Base-by-base conservation (phyloP, 1,140 invertebrate genomes). In the Trialeurodes vaporariorum region DNA sequence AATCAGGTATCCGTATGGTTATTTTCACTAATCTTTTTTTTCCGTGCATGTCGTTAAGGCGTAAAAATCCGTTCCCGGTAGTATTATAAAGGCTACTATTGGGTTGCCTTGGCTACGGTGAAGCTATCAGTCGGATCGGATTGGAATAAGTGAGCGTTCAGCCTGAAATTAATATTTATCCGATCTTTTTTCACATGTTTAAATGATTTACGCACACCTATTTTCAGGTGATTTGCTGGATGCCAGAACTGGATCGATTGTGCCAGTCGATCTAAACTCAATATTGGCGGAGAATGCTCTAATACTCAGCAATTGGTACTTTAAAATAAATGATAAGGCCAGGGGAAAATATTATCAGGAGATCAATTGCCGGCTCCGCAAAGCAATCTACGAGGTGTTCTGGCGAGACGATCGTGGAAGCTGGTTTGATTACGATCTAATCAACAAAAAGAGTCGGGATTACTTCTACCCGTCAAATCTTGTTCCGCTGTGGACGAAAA, bases 201-300 rank as follows among this genome's bases (percentile, higher is more conserved):
- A n/a, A n/a, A n/a, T n/a, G n/a, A n/a, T n/a, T n/a, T n/a, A n/a
- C n/a, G n/a, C n/a, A n/a, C n/a, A n/a, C n/a, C n/a, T n/a, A n/a
- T n/a, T n/a, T n/a, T n/a, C 67, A 75, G 81, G 80, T 17, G 81
- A 82, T 67, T 73, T 88, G 27, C 74, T 79, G 0, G 77, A 85
- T 69, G 81, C 86, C 1, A 78, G 83, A 11, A 86, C 87, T 0
- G 81, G 83, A 11, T 75, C 85, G 60, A 87, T 94, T 27, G 79
- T 94, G 24, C 91, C 92, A 0, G 92, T 94, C 1, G 92, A 94
- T 77, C 79, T 96, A 11, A 96, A 95, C 76, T 81, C 89, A 1
- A 87, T 93, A 67, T 77, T 93, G 21, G 88, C 87, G 66, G 77
- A 77, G 64, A 87, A 87, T 72, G 85, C 86, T 26, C 71, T 75